Evolutionary conservation across 53 echinoderm and acorn worm genomes (phyloP).

Genomic region (Echinarachnius parma): DNA sequence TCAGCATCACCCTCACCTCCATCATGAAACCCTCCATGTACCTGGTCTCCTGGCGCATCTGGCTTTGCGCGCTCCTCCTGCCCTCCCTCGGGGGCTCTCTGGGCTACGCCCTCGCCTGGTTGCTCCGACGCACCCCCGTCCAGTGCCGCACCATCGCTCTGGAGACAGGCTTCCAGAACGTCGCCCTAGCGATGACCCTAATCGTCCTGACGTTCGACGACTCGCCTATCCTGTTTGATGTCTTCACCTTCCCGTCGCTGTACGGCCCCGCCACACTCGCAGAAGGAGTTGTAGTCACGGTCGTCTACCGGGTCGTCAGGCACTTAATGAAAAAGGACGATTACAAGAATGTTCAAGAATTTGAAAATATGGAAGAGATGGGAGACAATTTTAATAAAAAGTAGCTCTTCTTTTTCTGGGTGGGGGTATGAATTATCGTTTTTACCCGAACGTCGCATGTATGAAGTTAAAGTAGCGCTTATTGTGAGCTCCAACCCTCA

Average conservation of each 20-base stretch:
- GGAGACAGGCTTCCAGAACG: conserved; percentile 87
- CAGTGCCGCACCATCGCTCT: conserved; percentile 90
- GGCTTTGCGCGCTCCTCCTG: conserved; percentile 59
- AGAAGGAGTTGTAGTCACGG: neutral
- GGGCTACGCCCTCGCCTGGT: conserved; percentile 62
- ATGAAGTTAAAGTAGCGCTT: no score
- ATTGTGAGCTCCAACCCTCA: no score
- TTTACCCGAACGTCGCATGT: no score
- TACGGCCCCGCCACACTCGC: conserved; percentile 59
- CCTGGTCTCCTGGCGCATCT: conserved; percentile 67
- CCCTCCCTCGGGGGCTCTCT: conserved; percentile 57
- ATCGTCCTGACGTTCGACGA: conserved; percentile 70
- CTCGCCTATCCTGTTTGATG: conserved; percentile 46
- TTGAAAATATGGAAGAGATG: no score
- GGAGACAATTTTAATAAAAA: no score
- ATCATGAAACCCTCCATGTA: conserved; percentile 82
- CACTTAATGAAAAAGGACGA: no score
- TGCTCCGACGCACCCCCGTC: conserved; percentile 53
- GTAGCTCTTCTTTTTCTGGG: no score
- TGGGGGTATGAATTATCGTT: no score
- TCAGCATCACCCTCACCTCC: conserved; percentile 59
- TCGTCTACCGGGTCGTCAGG: conserved; percentile 1
- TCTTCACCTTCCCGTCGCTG: conserved; percentile 77
- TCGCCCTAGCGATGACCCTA: conserved; percentile 72
- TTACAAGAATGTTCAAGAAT: no score